Conservation (phyloP, 2,888 invertebrate genomes). For the Campaea margaritaria region DNA sequence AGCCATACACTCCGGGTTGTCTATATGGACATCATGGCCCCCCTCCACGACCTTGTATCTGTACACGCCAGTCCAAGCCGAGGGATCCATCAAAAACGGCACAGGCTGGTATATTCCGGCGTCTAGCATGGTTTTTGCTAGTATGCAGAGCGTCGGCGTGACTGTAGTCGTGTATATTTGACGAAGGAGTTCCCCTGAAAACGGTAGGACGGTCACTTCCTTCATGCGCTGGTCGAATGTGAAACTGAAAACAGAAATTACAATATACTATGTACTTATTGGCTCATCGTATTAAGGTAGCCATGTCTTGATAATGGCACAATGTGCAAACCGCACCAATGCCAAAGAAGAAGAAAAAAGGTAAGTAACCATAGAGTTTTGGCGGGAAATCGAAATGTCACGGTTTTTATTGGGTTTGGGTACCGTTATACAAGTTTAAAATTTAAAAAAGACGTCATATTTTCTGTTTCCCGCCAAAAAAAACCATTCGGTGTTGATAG, state of each 20-base stretch:
- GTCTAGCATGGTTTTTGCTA: constrained; percentile 52
- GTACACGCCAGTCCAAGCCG: constrained; percentile 60
- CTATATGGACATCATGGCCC: constrained; percentile 86
- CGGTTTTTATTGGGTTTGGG: too few relatives aligned
- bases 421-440: too few relatives aligned
- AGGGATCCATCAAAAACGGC: constrained; percentile 57
- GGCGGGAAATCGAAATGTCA: too few relatives aligned
- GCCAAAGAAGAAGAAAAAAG: too few relatives aligned
- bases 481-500: too few relatives aligned
- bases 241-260: constrained; percentile 50
- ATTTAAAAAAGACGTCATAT: too few relatives aligned
- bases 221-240: constrained; percentile 73
- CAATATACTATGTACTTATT: too few relatives aligned
- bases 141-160: constrained; percentile 60
- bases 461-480: too few relatives aligned
- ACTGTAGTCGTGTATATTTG: constrained; percentile 53
- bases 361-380: too few relatives aligned
- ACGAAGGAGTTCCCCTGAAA: constrained; percentile 50
- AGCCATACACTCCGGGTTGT: constrained; percentile 81
- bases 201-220: constrained; percentile 56
- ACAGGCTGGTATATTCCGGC: constrained; percentile 46
- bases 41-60: constrained; percentile 73
- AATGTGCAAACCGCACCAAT: too few relatives aligned
- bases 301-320: too few relatives aligned
- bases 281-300: too few relatives aligned